Conservation (phyloP, 2,888 invertebrate genomes). For the Pharmacophagus antenor region DNA sequence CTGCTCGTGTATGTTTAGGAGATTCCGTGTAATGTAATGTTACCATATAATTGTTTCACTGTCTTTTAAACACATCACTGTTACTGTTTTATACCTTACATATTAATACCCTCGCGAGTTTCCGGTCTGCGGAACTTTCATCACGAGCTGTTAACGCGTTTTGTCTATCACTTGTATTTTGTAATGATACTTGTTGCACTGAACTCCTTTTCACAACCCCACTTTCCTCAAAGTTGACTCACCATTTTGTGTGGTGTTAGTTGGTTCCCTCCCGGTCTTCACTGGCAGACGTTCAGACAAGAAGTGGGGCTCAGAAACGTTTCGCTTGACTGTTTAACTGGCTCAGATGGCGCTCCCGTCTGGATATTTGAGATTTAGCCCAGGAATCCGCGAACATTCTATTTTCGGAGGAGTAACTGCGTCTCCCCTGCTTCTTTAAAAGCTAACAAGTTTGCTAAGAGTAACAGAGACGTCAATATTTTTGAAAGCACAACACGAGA, state of each 20-base stretch:
- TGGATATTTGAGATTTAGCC: conserved; percentile 83
- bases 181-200: conserved; percentile 68
- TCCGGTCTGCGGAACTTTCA: conserved; percentile 70
- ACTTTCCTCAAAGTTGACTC: conserved; percentile 76
- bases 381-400: conserved; percentile 80
- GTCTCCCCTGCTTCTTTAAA: conserved; percentile 57
- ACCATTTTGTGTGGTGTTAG: conserved; percentile 86
- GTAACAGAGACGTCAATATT: conserved; percentile 59
- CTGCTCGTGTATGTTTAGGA: conserved; percentile 50
- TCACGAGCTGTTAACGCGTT: conserved; percentile 54
- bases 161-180: conserved; percentile 54
- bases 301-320: conserved; percentile 87
- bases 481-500: conserved; percentile 45
- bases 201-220: conserved; percentile 72
- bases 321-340: conserved; percentile 86
- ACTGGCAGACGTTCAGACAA: conserved; percentile 88
- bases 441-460: conserved; percentile 42
- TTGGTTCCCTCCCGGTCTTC: conserved; percentile 84
- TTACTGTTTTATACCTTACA: conserved; percentile 40
- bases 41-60: conserved; percentile 60
- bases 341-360: conserved; percentile 86
- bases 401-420: conserved; percentile 72
- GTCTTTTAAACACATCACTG: conserved; percentile 63
- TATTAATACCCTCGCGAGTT: conserved; percentile 51
- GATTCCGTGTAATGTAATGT: conserved; percentile 41